Evolutionary conservation across 2,888 invertebrate genomes (phyloP).

Genomic region (Pegoplata infirma): DNA sequence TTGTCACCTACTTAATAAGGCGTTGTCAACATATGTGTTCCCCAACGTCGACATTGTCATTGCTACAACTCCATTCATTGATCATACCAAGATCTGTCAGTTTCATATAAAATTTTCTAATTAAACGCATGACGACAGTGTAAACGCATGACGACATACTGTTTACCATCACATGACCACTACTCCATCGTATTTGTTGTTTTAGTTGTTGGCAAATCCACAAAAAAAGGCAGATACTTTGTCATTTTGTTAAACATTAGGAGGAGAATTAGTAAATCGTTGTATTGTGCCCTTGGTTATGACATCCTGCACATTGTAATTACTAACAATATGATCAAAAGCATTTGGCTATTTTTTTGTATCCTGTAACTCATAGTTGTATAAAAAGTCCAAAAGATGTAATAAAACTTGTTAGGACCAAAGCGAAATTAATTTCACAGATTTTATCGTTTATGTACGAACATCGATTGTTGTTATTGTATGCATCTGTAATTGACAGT

Average conservation of each 20-base stretch:
- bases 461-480: slow-evolving; percentile 44
- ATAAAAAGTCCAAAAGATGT: slow-evolving; percentile 19
- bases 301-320: slow-evolving; percentile 65
- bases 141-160: too few species aligned
- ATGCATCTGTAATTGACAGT: slow-evolving; percentile 51
- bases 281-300: slow-evolving; percentile 64
- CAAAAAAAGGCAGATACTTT: slow-evolving; percentile 34
- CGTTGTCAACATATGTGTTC: too few species aligned
- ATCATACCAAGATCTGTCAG: too few species aligned
- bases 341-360: slow-evolving; percentile 33
- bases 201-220: slow-evolving; percentile 2
- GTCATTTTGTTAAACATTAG: slow-evolving; percentile 55
- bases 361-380: not conserved
- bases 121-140: too few species aligned
- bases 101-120: too few species aligned
- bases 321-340: slow-evolving; percentile 52
- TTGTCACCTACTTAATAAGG: too few species aligned
- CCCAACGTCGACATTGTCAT: too few species aligned
- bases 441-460: slow-evolving; percentile 58
- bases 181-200: not conserved
- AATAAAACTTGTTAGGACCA: slow-evolving; percentile 46
- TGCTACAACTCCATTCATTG: too few species aligned
- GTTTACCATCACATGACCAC: not conserved
- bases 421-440: slow-evolving; percentile 63
- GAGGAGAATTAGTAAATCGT: slow-evolving; percentile 59